Conservation (phyloP, 2,113 vertebrate genomes). For the Lepisosteus oculatus region DNA sequence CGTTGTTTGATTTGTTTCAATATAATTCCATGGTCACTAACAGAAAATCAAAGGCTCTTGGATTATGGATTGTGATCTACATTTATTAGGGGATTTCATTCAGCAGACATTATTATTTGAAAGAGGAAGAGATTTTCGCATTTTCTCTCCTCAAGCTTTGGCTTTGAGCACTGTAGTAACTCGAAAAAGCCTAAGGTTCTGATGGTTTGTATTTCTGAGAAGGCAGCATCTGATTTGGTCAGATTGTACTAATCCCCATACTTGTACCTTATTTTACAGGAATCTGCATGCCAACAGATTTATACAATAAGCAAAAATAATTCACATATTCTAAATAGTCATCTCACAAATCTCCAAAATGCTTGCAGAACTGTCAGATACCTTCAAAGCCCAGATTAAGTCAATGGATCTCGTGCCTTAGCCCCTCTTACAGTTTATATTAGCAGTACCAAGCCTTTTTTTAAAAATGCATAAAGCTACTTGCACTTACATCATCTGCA, state of each 20-base stretch:
- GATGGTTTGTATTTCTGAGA: conserved; percentile 1
- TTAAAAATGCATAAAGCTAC: conserved; percentile 19
- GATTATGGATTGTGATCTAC: not conserved
- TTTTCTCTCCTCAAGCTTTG: conserved; percentile 11
- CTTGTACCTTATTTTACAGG: conserved; percentile 25
- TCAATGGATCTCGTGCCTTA: conserved; percentile 19
- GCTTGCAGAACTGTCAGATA: conserved; percentile 22
- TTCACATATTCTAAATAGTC: conserved; percentile 24
- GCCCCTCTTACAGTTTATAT: conserved; percentile 24
- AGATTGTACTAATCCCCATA: conserved; percentile 29
- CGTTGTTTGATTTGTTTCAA: no score
- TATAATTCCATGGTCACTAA: no score
- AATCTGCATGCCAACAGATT: conserved; percentile 27
- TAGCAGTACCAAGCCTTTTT: conserved; percentile 4
- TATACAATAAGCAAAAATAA: conserved; percentile 25
- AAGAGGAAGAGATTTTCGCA: conserved; percentile 9
- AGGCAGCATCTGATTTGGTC: conserved; percentile 19
- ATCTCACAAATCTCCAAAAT: conserved; percentile 19
- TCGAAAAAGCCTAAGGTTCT: not conserved
- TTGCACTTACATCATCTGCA: conserved; percentile 3
- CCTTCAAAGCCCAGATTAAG: conserved; percentile 32
- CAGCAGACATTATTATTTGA: conserved; percentile 11
- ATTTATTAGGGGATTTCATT: not conserved
- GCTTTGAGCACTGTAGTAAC: not conserved
- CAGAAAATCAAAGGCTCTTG: no score